Base-by-base conservation (phyloP, 92 coral and sea anemone genomes). In the Porites rus region DNA sequence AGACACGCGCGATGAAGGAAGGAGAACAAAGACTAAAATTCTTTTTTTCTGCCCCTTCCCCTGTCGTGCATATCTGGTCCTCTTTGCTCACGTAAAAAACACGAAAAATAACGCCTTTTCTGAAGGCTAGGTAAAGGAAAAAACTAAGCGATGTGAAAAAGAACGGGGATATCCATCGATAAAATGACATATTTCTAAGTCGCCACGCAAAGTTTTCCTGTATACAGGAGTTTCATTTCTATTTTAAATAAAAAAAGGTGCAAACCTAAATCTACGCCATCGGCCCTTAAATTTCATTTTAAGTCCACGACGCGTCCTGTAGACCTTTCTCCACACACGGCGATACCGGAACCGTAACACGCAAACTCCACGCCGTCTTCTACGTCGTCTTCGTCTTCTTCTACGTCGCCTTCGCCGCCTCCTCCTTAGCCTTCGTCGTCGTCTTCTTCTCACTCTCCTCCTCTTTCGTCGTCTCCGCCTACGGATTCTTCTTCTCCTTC, bases 391-490 rank as follows among this genome's bases (percentile, higher is more conserved):
- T 8, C 85, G 85, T n/a, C 78, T 56, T 70, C 69, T 72, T 12
- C 71, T 58, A 16, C 86, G 68, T 43, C 86, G 52, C 21, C 54
- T 9, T 10, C 86, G 76, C 11, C 77, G 77, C 20, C 58, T 56
- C 24, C 64, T 60, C 66, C 79, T 60, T n/a, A 38, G 53, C 51
- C 31, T 22, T 78, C 82, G 82, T 53, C 74, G 70, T 17, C 74
- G 61, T 9, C 80, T 51, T 4, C 80, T 76, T 59, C 81, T 28
- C 11, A 61, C 43, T 19, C 74, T 43, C 14, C 74, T 64, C 12
- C 86, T 77, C 17, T 50, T 61, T 73, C 87, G 50, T 59, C 87
- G 87, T 46, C 60, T 69, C 20, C 87, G 78, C 62, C 28, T 72
- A 22, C 46, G 53, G 31, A 25, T 16, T 61, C 24, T 62, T 60